phyloP scores from a whole-genome alignment of 1,140 invertebrate genomes.

The Caerostris darwini region DNA sequence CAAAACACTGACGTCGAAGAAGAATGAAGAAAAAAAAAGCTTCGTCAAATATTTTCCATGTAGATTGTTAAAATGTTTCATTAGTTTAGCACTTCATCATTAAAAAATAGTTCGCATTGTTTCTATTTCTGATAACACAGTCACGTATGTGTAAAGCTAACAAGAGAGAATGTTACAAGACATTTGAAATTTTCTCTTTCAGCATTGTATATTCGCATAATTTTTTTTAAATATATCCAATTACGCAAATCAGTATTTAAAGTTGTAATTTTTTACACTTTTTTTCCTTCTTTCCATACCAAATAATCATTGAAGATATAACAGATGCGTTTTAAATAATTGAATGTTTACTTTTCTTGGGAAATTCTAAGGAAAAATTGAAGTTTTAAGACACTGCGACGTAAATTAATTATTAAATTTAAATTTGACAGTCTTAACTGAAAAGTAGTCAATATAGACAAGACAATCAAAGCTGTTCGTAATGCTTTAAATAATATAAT shows the following conservation, averaged over 20 bases:
- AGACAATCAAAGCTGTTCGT: no score
- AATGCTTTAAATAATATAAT: no score
- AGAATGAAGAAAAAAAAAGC: neutral
- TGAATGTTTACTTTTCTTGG: neutral
- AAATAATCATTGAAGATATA: neutral
- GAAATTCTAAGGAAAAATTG: no score
- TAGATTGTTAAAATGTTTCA: conserved; percentile 51
- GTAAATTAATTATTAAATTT: no score
- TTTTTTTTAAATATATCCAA: neutral
- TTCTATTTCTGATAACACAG: conserved; percentile 13
- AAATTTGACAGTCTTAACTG: no score
- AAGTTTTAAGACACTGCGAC: no score
- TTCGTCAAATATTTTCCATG: conserved; percentile 35
- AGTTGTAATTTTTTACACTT: neutral
- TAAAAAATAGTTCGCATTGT: conserved; percentile 22
- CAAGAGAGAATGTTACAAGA: neutral
- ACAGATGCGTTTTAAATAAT: neutral
- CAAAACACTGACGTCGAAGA: neutral
- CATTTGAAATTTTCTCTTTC: neutral
- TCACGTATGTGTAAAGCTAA: conserved; percentile 2
- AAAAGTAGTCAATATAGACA: no score
- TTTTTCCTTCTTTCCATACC: neutral
- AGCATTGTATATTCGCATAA: neutral
- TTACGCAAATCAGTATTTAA: conserved; percentile 29
- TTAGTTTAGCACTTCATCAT: conserved; percentile 7